A percentile compares a stretch with the other conserved stretches of the same genome.
phyloP scores from a whole-genome alignment of 2,797 vertebrate genomes.

The Corythornis leucogaster region DNA sequence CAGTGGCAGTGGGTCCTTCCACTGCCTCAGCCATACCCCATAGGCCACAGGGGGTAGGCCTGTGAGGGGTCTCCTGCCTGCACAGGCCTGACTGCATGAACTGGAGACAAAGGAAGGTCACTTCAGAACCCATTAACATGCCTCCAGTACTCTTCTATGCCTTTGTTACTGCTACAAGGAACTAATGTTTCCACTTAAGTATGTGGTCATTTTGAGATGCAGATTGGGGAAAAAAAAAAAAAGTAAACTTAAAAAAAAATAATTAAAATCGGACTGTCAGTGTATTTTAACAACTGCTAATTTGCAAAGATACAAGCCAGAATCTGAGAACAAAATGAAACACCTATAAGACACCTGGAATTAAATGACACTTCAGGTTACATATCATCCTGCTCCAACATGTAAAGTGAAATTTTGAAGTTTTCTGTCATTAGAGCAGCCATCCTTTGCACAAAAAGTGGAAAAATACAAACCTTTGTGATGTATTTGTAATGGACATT shows the following conservation, averaged over 20 bases:
- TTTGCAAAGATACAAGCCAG: constrained; percentile 6
- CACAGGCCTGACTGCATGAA: not conserved
- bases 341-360: not conserved
- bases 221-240: not conserved
- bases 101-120: not conserved
- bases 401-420: not conserved
- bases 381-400: not conserved
- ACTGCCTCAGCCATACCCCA: not conserved
- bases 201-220: not conserved
- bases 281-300: constrained; percentile 5
- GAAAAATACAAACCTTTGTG: not conserved
- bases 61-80: rapidly evolving
- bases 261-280: not conserved
- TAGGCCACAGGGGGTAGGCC: rapidly evolving
- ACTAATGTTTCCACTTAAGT: not conserved
- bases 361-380: not conserved
- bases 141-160: not conserved
- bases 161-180: not conserved
- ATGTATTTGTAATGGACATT: not conserved
- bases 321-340: not conserved
- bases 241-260: not conserved
- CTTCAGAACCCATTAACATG: not conserved
- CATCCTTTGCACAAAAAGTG: not conserved
- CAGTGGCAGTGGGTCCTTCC: rapidly evolving
- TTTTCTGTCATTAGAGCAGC: not conserved